These are phyloP conservation scores for Brienomyrus brachyistius DNA, from an alignment of 2,113 vertebrate species.

Conservation along the genomic window DNA sequence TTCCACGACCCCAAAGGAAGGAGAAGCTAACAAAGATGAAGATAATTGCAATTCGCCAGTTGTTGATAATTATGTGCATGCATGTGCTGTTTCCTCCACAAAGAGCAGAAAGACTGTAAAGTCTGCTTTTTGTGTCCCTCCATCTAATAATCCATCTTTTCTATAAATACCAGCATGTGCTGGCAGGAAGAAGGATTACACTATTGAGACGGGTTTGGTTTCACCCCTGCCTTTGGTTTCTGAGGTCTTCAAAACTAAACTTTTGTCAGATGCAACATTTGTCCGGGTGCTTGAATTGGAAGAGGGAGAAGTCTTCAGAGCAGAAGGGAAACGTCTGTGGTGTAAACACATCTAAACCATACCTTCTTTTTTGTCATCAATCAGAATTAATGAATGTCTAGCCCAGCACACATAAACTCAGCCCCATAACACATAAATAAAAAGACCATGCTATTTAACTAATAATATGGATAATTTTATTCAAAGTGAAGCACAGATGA, in stretches of 20 bases:
- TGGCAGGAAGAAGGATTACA: slow-evolving; percentile 14
- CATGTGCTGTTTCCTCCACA: neutral
- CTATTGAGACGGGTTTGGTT: neutral
- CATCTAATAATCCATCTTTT: neutral
- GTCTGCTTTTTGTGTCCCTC: slow-evolving; percentile 31
- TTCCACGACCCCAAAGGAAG: neutral
- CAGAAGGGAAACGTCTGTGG: neutral
- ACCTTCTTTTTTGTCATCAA: neutral
- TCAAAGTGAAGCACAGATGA: neutral
- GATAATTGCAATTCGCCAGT: neutral
- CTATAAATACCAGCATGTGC: slow-evolving; percentile 43
- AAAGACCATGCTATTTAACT: neutral
- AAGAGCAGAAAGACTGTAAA: slow-evolving; percentile 25
- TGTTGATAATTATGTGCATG: neutral
- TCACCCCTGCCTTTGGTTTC: neutral
- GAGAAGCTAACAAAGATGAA: neutral
- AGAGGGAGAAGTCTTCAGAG: neutral
- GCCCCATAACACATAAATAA: neutral
- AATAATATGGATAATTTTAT: neutral
- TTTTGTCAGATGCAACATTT: neutral
- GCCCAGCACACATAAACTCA: neutral
- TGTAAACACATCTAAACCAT: neutral
- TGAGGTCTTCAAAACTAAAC: neutral
- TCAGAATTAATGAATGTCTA: neutral
- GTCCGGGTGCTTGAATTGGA: neutral